These are phyloP conservation scores for Oeneis ivallda DNA, from an alignment of 2,888 invertebrate species.

Conservation along the genomic window DNA sequence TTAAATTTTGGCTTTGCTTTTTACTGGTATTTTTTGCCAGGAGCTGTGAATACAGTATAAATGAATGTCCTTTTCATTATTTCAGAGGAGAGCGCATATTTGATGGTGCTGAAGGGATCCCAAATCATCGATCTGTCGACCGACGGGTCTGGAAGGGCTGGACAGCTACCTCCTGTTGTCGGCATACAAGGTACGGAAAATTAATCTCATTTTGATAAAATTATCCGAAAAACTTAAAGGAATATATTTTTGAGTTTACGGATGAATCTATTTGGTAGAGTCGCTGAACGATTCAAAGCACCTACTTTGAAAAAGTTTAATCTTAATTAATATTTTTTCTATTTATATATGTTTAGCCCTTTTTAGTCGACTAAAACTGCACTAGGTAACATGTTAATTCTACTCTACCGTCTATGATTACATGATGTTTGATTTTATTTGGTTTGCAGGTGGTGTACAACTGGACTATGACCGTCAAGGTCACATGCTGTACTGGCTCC, in stretches of 20 bases:
- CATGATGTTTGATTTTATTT: neutral
- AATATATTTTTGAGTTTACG: no score
- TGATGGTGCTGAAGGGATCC: constrained; percentile 94
- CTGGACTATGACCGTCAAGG: constrained; percentile 95
- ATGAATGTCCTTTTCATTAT: constrained; percentile 25
- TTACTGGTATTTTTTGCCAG: no score
- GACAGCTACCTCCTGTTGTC: constrained; percentile 92
- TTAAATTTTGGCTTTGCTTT: no score
- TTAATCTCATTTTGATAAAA: neutral
- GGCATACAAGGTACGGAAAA: constrained; percentile 82
- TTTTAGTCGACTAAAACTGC: no score
- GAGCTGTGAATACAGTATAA: neutral
- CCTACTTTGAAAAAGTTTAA: no score
- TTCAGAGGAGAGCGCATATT: constrained; percentile 91
- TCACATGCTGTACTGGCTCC: constrained; percentile 93
- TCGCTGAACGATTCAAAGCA: no score
- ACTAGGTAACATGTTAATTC: no score
- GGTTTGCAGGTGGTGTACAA: constrained; percentile 88
- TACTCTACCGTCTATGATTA: neutral
- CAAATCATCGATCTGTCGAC: constrained; percentile 93
- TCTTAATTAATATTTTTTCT: no score
- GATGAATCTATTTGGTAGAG: no score
- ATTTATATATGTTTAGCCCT: neutral
- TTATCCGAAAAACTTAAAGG: neutral
- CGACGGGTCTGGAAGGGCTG: constrained; percentile 88